A percentile compares a stretch with the other conserved stretches of the same genome.
These are phyloP conservation scores for Venustoraphidia nigricollis DNA, from an alignment of 2,888 invertebrate species.

Conservation along the genomic window DNA sequence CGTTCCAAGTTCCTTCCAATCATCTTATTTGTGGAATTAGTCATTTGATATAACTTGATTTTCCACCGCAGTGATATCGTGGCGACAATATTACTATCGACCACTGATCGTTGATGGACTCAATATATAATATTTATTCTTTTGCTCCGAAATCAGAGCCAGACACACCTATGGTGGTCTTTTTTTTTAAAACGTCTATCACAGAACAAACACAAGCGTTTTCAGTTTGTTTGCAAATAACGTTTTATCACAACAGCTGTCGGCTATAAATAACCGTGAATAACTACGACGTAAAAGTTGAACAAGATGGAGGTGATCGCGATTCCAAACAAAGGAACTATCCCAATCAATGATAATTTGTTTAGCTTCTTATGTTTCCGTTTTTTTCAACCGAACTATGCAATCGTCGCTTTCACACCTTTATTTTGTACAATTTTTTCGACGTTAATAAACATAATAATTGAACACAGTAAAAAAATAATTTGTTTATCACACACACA, in stretches of 20 bases:
- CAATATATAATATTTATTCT: neutral
- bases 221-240: conserved; percentile 7
- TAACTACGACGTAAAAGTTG: conserved; percentile 9
- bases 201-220: conserved; percentile 12
- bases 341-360: conserved; percentile 1
- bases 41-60: conserved; percentile 4
- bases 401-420: neutral
- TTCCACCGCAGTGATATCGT: neutral
- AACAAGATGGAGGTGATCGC: conserved; percentile 12
- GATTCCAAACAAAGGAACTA: conserved; percentile 6
- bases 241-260: conserved; percentile 12
- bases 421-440: neutral
- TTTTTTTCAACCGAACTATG: neutral
- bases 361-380: neutral
- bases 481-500: conserved; percentile 3
- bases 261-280: conserved; percentile 8
- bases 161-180: neutral
- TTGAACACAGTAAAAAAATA: conserved; percentile 6
- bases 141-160: neutral
- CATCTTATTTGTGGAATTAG: conserved; percentile 10
- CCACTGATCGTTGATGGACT: neutral
- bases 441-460: neutral
- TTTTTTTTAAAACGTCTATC: conserved; percentile 8
- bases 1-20: conserved; percentile 9
- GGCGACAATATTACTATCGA: neutral